Evolutionary conservation across 2,113 vertebrate genomes (phyloP), one percentile per base, ranked within the genome.

Genomic region (Cyanistes caeruleus): DNA sequence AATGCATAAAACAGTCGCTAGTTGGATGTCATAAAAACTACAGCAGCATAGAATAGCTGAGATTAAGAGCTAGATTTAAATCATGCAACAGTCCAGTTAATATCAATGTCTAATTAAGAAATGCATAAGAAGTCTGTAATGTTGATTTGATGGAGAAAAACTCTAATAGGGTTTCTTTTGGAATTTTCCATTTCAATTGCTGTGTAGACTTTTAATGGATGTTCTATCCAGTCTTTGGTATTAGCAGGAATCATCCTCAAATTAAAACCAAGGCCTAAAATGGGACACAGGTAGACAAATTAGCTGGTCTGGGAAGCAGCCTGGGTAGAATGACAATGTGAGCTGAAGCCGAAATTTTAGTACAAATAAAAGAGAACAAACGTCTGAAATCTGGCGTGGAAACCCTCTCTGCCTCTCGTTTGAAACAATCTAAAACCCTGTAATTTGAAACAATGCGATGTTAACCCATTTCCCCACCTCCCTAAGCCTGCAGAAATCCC

Each of bases 1-100:
- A 97, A 96, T 96, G 91, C 86, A 95, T 87, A 96, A 94, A 94
- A 87, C 92, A 94, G 96, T 96, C 94, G 19, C 83, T 96, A 86
- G 78, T 80, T 97, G 94, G 85, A 90, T 97, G 94, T 97, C 95
- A 94, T 97, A 96, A 97, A 98, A 98, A 97, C 96, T 93, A 95
- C 59, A 92, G 96, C 90, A 96, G 80, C 95, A 93, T 73, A 97
- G 95, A 97, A 91, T 96, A 96, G 91, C 75, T 62, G 95, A 98
- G 96, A 98, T 97, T 96, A 96, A 97, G 96, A 96, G 95, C 74
- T 93, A 96, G 90, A 96, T 97, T 97, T 96, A 97, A 98, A 95
- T 97, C 92, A 95, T 78, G 64, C 55, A 95, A 96, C 87, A 65
- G 67, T 96, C 93, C 94, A 95, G 96, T 98, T 97, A 97, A 97